Percentiles rank a stretch among this genome's conserved stretches.
Evolutionary conservation across 2,888 invertebrate genomes (phyloP).

Genomic region (Beris morrisii): DNA sequence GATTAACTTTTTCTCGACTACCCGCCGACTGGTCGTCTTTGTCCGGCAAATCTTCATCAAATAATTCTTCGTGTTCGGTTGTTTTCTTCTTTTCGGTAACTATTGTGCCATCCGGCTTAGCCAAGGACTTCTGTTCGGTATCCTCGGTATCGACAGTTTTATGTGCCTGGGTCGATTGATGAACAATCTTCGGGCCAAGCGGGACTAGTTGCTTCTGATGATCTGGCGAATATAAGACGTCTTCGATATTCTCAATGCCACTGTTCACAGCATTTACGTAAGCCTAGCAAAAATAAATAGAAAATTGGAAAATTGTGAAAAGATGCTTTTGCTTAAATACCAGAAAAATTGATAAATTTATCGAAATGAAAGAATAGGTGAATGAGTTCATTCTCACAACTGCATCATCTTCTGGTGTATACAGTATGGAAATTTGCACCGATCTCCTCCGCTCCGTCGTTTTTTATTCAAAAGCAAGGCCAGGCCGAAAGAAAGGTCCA

Average conservation of each 20-base stretch:
- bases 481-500: too few species aligned
- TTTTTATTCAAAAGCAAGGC: too few species aligned
- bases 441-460: too few species aligned
- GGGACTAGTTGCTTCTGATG: slow-evolving; percentile 65
- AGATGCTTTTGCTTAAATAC: too few species aligned
- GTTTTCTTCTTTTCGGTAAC: slow-evolving; percentile 83
- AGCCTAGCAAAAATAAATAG: slow-evolving; percentile 60
- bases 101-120: slow-evolving; percentile 80
- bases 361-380: too few species aligned
- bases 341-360: too few species aligned
- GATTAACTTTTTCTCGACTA: slow-evolving; percentile 51
- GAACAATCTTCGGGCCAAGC: slow-evolving; percentile 71
- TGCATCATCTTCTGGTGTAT: too few species aligned
- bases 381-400: too few species aligned
- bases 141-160: slow-evolving; percentile 88
- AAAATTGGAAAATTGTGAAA: slow-evolving; percentile 10
- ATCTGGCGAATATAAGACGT: slow-evolving; percentile 67
- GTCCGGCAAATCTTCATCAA: slow-evolving; percentile 76
- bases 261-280: slow-evolving; percentile 72
- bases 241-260: slow-evolving; percentile 69
- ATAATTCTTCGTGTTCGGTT: slow-evolving; percentile 80
- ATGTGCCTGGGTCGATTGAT: slow-evolving; percentile 73
- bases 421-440: too few species aligned
- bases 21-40: slow-evolving; percentile 57
- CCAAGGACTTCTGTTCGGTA: slow-evolving; percentile 73